Base-by-base conservation (phyloP, 2,888 invertebrate genomes). In the Blastobasis adustella region DNA sequence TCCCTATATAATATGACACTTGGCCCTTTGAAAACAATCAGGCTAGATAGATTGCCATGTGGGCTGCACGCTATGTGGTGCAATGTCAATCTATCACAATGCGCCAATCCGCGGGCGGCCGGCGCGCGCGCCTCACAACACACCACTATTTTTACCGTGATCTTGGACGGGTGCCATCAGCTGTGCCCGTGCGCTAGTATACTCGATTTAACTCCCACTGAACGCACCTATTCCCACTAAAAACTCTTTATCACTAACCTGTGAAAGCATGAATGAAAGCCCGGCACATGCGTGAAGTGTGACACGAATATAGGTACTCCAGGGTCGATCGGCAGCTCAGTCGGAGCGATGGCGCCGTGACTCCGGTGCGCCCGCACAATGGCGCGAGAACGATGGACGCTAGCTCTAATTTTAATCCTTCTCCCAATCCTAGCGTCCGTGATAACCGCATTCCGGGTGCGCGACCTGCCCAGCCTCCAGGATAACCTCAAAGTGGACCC, bases 161-260 rank as follows among this genome's bases (percentile, higher is more conserved):
- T 76, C 73, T 86, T 87, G 87, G 87, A 82, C 66, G 67, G 54
- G 58, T 79, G 87, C 88, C 87, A 87, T 76, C 71, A 71, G 69
- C 64, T 89, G 90, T 68, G 92, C 91, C 56, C 80, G 91, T 52
- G 83, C 89, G 78, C 84, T 92, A 74, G 92, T 92, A 73, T 72
- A 92, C 63, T 91, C 90, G 62, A 90, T 92, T 73, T 92, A 92
- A 82, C 90, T 90, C 67, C 87, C 91, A 71, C 90, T 73, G 78
- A 74, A 74, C 79, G 74, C 72, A 73, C 77, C 76, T 73, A 76
- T 76, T 66, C 63, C 68, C 63, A 62, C 67, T 66, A 69, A 23
- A 23, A 70, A 68, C 65, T 67, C 66, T 69, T 54, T 54, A 56
- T 59, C 48, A 54, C 57, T 37, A 50, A 46, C 23, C 23, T 37